Conservation (phyloP, 2,888 invertebrate genomes). For the Lasioglossum villosulum region DNA sequence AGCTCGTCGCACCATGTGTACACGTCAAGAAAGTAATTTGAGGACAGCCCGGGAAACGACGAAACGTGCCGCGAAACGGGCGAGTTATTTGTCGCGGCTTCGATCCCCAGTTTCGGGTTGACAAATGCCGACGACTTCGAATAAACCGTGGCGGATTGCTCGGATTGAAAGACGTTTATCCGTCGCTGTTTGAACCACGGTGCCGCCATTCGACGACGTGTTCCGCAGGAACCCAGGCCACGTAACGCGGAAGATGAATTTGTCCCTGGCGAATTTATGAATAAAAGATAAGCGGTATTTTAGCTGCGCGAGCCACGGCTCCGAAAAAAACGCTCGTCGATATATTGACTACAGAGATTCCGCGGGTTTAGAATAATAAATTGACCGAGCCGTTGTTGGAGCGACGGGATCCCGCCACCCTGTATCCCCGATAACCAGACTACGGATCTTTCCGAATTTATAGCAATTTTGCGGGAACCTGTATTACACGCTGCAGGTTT, state of each 20-base stretch:
- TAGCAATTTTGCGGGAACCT: background rate
- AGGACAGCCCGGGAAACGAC: conserved; percentile 25
- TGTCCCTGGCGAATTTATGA: background rate
- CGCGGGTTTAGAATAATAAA: background rate
- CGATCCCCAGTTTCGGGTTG: conserved; percentile 37
- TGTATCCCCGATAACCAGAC: background rate
- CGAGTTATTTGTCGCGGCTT: conserved; percentile 59
- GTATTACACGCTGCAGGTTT: background rate
- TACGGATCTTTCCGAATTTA: background rate
- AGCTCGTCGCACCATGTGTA: conserved; percentile 3
- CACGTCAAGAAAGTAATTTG: conserved; percentile 44
- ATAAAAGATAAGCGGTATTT: background rate
- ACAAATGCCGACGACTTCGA: conserved; percentile 52
- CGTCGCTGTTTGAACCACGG: conserved; percentile 4
- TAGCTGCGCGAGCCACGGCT: background rate
- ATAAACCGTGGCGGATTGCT: conserved; percentile 14
- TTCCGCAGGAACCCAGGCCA: background rate
- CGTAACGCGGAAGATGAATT: background rate
- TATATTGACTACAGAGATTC: conserved; percentile 1
- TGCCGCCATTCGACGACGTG: background rate
- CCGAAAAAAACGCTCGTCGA: background rate
- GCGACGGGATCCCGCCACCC: background rate
- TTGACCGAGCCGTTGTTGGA: background rate
- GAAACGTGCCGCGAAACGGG: conserved; percentile 37
- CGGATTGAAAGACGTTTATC: conserved; percentile 4